phyloP scores from a whole-genome alignment of 2,113 vertebrate species.

The Ceratotherium simum region DNA sequence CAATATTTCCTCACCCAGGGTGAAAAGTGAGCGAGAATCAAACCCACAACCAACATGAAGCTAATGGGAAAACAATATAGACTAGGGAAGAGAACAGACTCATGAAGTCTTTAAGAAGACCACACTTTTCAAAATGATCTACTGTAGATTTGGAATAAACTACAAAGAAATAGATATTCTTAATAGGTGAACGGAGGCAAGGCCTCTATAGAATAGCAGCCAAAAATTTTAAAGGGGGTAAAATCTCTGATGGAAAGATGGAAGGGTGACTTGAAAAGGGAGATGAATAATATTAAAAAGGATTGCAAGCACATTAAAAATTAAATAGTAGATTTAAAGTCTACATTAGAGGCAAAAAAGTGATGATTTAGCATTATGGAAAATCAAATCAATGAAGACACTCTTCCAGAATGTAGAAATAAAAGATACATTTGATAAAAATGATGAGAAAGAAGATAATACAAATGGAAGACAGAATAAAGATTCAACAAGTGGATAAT shows the following conservation, averaged over 20 bases:
- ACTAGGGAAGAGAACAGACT: neutral
- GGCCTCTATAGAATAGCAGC: neutral
- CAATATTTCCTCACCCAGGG: neutral
- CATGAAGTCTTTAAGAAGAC: neutral
- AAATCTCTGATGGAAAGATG: neutral
- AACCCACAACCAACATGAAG: neutral
- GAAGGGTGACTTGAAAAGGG: neutral
- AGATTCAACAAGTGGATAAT: constrained; percentile 38
- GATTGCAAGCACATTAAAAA: constrained; percentile 3
- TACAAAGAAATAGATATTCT: neutral
- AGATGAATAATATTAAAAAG: neutral
- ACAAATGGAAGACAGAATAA: neutral
- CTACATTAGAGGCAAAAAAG: neutral
- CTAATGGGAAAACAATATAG: neutral
- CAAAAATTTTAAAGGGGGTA: neutral
- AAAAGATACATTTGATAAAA: constrained; percentile 44
- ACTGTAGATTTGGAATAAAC: neutral
- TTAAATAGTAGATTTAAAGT: constrained; percentile 18
- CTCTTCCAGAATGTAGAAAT: neutral
- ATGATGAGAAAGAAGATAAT: constrained; percentile 11
- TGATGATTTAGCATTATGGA: neutral
- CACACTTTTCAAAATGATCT: neutral
- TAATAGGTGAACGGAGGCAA: neutral
- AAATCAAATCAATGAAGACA: constrained; percentile 34
- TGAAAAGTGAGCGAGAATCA: neutral